phyloP scores from a whole-genome alignment of 1,140 invertebrate species.

The Pseudoatta argentina region DNA sequence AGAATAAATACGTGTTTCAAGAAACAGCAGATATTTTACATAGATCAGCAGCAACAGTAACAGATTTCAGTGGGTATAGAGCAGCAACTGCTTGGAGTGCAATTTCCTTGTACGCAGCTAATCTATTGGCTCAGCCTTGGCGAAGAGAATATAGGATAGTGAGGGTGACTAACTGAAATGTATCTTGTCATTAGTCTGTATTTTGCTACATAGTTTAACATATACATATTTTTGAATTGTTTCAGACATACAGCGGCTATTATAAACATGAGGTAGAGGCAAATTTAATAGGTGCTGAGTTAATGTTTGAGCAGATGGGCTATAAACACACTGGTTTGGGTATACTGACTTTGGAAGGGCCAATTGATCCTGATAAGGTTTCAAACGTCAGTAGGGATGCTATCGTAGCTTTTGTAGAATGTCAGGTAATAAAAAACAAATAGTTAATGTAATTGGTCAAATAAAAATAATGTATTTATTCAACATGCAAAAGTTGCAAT shows the following conservation, averaged over 20 bases:
- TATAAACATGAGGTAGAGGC: conserved; percentile 95
- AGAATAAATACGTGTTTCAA: conserved; percentile 92
- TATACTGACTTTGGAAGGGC: conserved; percentile 89
- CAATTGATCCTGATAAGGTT: conserved; percentile 93
- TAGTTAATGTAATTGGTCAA: not conserved
- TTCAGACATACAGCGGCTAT: conserved; percentile 93
- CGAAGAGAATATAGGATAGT: conserved; percentile 93
- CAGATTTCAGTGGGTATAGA: conserved; percentile 92
- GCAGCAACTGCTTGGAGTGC: conserved; percentile 94
- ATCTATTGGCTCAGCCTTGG: conserved; percentile 95
- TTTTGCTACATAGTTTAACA: not conserved
- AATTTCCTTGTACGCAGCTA: conserved; percentile 93
- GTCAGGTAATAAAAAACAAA: conserved; percentile 88
- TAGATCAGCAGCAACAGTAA: conserved; percentile 89
- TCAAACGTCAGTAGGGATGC: conserved; percentile 93
- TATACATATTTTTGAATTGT: conserved; percentile 54
- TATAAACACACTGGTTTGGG: conserved; percentile 89
- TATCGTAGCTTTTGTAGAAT: conserved; percentile 95
- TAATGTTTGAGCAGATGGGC: conserved; percentile 93
- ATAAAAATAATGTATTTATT: not conserved
- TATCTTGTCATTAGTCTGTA: not conserved
- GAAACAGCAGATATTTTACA: conserved; percentile 92
- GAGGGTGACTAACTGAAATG: conserved; percentile 87
- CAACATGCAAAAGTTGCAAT: not conserved
- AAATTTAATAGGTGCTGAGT: conserved; percentile 91